Conservation (phyloP, 1,140 invertebrate species). For the Pteromalus puparum region DNA sequence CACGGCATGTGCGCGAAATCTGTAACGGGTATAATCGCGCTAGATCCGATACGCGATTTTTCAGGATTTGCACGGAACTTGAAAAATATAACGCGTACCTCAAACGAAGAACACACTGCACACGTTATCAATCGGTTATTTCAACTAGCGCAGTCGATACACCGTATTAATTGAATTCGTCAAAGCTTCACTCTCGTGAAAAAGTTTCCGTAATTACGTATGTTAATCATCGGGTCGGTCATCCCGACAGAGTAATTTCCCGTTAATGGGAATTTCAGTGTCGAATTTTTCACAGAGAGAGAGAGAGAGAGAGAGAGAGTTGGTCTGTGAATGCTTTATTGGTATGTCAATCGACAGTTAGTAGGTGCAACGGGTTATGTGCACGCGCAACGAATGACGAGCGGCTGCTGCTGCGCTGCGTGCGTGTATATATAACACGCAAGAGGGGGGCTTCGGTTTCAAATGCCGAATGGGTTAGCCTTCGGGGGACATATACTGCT, state of each 20-base stretch:
- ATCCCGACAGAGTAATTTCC: slow-evolving; percentile 6
- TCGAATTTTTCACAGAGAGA: slow-evolving; percentile 24
- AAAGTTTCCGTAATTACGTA: not conserved
- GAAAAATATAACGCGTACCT: not conserved
- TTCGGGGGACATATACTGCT: not conserved
- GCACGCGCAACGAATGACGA: slow-evolving; percentile 9
- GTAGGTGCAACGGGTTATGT: not conserved
- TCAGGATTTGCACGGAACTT: not conserved
- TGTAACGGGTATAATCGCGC: not conserved
- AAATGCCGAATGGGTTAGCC: not conserved
- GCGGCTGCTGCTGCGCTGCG: not conserved
- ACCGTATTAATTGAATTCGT: no score
- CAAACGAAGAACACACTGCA: not conserved
- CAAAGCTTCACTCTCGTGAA: no score
- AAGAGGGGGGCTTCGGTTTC: not conserved
- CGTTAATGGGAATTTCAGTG: slow-evolving; percentile 30
- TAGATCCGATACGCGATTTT: not conserved
- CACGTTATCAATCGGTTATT: not conserved
- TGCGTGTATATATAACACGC: no score
- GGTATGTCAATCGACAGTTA: slow-evolving; percentile 48
- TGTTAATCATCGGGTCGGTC: not conserved
- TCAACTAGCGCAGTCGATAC: no score
- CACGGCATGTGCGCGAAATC: slow-evolving; percentile 22
- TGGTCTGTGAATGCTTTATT: slow-evolving; percentile 22
- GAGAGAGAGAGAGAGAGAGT: not conserved